Evolutionary conservation across 2,113 vertebrate genomes (phyloP), one percentile per base, ranked within the genome.

Genomic region (Sciurus niger): DNA sequence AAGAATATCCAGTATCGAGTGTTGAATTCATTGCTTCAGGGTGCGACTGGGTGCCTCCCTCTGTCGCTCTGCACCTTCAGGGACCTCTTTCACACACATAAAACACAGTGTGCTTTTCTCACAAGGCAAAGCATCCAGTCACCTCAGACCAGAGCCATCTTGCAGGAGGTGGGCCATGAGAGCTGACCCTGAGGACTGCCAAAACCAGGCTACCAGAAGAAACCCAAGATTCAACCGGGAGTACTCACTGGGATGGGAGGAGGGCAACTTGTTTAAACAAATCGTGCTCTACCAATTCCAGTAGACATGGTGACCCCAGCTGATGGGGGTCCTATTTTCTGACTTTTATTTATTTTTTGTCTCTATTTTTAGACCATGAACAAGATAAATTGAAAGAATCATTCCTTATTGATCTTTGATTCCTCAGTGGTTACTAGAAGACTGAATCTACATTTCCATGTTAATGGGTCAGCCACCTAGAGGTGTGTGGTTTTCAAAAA

Each of bases 401-500:
- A 25, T 20, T 9, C 46, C 37, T 87, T 83, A 28, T 48, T 83
- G 37, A 70, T 55, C 70, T 55, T 70, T 70, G 55, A 58, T 67
- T 32, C 60, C 34, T 48, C 30, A n/a, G 13, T 48, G 4, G 22
- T 24, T 84, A n/a, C 63, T 70, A 79, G 32, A 89, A 90, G 78
- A 93, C 32, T 43, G n/a, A 90, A 88, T 58, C 30, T 72, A 20
- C 37, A 32, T 90, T 84, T 94, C 4, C 28, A 78, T 3, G 8
- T 46, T 46, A 80, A 70, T 51, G 48, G n/a, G 12, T 77, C 63
- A 92, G 20, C 37, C 76, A 86, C 51, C 22, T 34, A 67, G 14
- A 85, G 60, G 16, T 78, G 8, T n/a, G 12, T 30, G 13, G 92
- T 53, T 96, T 85, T 37, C 43, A 46, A 89, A 88, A 82, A 65